phyloP scores from a whole-genome alignment of 2,113 vertebrate genomes.

The Semnornis frantzii region DNA sequence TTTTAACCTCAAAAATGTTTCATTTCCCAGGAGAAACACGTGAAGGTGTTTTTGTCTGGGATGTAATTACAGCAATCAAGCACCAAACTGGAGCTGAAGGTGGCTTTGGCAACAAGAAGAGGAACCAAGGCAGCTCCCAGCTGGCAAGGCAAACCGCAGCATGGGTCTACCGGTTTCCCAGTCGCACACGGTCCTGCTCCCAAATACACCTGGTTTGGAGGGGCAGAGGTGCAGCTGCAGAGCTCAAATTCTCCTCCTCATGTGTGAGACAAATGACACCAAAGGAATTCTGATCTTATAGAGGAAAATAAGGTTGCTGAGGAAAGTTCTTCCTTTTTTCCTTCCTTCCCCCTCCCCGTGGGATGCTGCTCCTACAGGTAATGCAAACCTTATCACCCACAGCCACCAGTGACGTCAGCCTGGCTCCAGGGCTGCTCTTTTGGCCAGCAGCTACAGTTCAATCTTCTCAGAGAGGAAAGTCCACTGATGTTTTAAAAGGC shows the following conservation, averaged over 20 bases:
- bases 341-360: neutral
- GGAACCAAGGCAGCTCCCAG: slow-evolving; percentile 21
- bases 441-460: neutral
- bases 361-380: neutral
- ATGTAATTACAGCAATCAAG: slow-evolving; percentile 10
- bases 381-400: neutral
- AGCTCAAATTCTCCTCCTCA: neutral
- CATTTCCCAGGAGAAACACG: neutral
- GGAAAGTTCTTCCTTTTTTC: neutral
- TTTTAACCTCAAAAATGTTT: neutral
- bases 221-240: neutral
- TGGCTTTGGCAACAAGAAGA: slow-evolving; percentile 32
- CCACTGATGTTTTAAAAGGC: neutral
- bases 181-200: neutral
- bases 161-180: neutral
- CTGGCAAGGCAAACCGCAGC: neutral
- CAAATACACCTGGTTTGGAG: neutral
- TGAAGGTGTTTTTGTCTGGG: slow-evolving; percentile 9
- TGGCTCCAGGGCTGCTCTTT: slow-evolving; percentile 5
- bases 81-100: neutral
- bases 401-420: neutral
- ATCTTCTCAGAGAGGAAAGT: slow-evolving; percentile 7
- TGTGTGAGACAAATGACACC: neutral
- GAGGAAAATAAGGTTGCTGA: neutral
- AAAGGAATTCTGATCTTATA: neutral